Base-by-base conservation (phyloP, 1,140 invertebrate genomes). In the Heliothis virescens region DNA sequence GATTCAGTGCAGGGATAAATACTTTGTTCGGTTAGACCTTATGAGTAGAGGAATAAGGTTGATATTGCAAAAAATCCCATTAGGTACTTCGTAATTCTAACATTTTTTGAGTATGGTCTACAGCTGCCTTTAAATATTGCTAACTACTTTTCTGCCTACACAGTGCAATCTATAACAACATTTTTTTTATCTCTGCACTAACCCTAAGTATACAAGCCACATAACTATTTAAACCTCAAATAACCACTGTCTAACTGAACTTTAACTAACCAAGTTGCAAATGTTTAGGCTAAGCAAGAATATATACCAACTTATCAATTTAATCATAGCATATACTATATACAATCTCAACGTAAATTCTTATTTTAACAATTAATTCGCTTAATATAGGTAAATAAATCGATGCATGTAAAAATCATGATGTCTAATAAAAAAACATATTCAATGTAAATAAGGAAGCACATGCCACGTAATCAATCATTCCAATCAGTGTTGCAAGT, bases 401-500 rank as follows among this genome's bases (percentile, higher is more conserved):
- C 74, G 57, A 74, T 74, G 69, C 69, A 62, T 75, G 67, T 71
- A 60, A 75, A 76, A 65, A 65, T 76, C 13, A 65, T 65, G 75
- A 78, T 34, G 63, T 47, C 5, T 18, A 65, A 79, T 74, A 15
- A 73, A 76, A 67, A 74, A 73, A 78, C 21, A 69, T 34, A 80
- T 67, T 57, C 59, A 72, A 48, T 67, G 67, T 50, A 79, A 69
- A 83, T 71, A 80, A 67, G 83, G 85, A 87, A 87, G 85, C 85
- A 85, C 83, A 76, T 71, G 73, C 73, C 79, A 73, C 83, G 71
- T 77, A 63, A 62, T 65, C 82, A 79, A 79, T 74, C 83, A 71
- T 74, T 63, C 84, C 77, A 83, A 62, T 67, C 80, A 82, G 76
- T 84, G 83, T 89, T 87, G 76, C 84, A 81, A 84, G 76, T 63